Conservation (phyloP, 2,888 invertebrate species). For the Spilosoma lubricipeda region DNA sequence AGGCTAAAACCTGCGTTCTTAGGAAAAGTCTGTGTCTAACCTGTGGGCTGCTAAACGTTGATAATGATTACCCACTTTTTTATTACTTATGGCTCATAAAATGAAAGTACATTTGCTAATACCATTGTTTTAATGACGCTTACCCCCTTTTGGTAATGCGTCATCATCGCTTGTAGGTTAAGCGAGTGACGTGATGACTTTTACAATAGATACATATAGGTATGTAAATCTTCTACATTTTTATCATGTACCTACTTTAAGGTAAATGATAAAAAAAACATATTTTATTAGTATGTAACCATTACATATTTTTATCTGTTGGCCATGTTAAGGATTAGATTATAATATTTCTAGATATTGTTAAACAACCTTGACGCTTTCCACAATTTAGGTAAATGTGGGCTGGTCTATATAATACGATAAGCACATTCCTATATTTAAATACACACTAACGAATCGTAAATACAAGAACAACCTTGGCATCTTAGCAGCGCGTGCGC, state of each 20-base stretch:
- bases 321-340: conserved; percentile 8
- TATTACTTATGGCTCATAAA: conserved; percentile 9
- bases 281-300: conserved; percentile 8
- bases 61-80: background rate
- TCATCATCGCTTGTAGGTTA: conserved; percentile 22
- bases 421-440: conserved; percentile 30
- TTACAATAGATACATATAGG: background rate
- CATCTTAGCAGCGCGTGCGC: conserved; percentile 59
- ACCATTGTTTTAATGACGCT: conserved; percentile 27
- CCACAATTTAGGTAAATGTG: conserved; percentile 37
- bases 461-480: conserved; percentile 65
- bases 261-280: background rate
- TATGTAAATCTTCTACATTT: background rate
- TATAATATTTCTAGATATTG: conserved; percentile 8
- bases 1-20: too few species aligned
- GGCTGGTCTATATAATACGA: conserved; percentile 27
- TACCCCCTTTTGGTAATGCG: conserved; percentile 17
- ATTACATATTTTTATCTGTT: conserved; percentile 11
- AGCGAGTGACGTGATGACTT: conserved; percentile 4
- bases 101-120: conserved; percentile 22
- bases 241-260: conserved; percentile 6
- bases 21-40: too few species aligned
- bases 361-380: conserved; percentile 48
- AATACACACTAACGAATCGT: conserved; percentile 36
- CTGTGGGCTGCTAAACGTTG: too few species aligned